Conservation (phyloP, 2,888 invertebrate species). For the Sarcophaga carnaria region DNA sequence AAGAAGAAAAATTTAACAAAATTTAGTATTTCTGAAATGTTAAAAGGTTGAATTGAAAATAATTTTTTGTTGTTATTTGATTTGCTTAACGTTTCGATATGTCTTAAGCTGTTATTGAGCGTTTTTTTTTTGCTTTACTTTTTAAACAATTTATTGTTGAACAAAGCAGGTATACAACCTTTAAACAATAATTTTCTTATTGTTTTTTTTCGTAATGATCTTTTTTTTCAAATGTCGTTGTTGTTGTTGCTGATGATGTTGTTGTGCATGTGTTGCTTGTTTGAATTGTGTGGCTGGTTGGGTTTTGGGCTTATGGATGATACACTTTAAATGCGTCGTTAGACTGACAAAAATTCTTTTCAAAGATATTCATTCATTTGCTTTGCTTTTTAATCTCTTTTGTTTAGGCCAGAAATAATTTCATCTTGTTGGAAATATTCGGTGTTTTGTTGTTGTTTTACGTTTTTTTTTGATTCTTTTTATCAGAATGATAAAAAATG, state of each 20-base stretch:
- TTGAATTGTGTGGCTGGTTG: neutral
- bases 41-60: constrained; percentile 63
- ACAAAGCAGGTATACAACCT: constrained; percentile 69
- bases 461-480: constrained; percentile 35
- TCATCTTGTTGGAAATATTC: constrained; percentile 55
- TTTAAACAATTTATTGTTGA: constrained; percentile 63
- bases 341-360: constrained; percentile 53
- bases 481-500: constrained; percentile 67
- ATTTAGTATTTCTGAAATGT: constrained; percentile 64
- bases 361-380: constrained; percentile 45
- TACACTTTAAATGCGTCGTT: constrained; percentile 64
- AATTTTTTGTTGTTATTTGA: constrained; percentile 39
- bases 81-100: constrained; percentile 10
- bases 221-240: constrained; percentile 10
- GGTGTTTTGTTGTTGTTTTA: neutral
- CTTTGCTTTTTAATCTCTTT: constrained; percentile 61
- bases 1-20: constrained; percentile 29
- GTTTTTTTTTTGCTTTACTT: neutral
- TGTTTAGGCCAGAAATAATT: constrained; percentile 62
- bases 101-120: constrained; percentile 27
- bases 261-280: neutral
- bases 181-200: constrained; percentile 53
- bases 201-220: constrained; percentile 49
- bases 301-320: constrained; percentile 21
- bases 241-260: neutral